phyloP scores from a whole-genome alignment of 37 sponge, comb jelly and placozoan genomes.

The Axinella damicornis region DNA sequence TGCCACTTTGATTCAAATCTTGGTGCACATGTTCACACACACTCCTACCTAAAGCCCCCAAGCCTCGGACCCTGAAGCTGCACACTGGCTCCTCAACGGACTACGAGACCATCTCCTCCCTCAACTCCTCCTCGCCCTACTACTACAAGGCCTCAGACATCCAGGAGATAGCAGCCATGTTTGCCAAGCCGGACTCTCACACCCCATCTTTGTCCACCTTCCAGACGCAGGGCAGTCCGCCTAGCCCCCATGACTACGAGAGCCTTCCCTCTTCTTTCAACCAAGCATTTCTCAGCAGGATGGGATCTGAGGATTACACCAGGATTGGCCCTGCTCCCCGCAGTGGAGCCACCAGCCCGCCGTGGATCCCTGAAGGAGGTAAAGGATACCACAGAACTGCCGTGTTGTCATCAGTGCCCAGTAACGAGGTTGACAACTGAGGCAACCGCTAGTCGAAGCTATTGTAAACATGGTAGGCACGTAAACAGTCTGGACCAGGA shows the following conservation, averaged over 20 bases:
- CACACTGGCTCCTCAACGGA: neutral
- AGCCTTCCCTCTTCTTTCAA: neutral
- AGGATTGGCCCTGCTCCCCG: neutral
- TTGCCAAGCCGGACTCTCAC: neutral
- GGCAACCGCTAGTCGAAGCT: no score
- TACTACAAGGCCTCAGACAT: neutral
- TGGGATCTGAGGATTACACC: neutral
- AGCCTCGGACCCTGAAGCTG: neutral
- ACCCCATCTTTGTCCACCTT: slow-evolving; percentile 4
- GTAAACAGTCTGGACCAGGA: no score
- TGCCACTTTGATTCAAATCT: no score
- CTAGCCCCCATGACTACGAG: slow-evolving; percentile 31
- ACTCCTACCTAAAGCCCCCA: neutral
- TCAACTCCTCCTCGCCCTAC: neutral
- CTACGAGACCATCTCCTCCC: slow-evolving; percentile 14
- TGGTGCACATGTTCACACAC: no score
- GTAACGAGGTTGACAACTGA: no score
- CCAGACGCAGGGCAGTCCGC: neutral
- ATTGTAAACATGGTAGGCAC: no score
- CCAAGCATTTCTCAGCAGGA: neutral
- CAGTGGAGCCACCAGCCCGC: neutral
- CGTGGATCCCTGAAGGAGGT: slow-evolving; percentile 8
- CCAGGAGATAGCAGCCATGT: neutral
- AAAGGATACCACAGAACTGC: no score
- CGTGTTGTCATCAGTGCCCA: no score